A percentile compares a stretch with the other conserved stretches of the same genome.
Conservation (phyloP, 2,797 vertebrate species). For the Holocentrus rufus region DNA sequence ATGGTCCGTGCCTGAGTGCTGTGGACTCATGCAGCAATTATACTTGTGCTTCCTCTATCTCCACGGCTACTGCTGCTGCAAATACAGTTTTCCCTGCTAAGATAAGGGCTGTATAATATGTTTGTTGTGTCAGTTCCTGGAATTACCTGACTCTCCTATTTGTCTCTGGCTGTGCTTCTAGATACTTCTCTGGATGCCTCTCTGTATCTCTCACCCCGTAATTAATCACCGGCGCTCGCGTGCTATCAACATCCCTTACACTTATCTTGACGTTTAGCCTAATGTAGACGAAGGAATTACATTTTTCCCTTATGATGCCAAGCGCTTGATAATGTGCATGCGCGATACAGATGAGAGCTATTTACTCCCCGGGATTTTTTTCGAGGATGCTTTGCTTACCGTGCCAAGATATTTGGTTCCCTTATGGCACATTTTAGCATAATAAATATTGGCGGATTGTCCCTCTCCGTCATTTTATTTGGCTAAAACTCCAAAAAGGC, state of each 20-base stretch:
- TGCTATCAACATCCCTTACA: constrained; percentile 25
- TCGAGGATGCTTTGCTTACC: not conserved
- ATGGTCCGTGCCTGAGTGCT: constrained; percentile 18
- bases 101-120: constrained; percentile 67
- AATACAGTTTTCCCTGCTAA: constrained; percentile 57
- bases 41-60: constrained; percentile 51
- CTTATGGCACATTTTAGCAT: not conserved
- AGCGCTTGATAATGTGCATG: constrained; percentile 22
- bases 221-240: constrained; percentile 60
- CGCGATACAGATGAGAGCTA: not conserved
- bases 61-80: constrained; percentile 23
- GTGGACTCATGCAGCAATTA: constrained; percentile 33
- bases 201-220: constrained; percentile 47
- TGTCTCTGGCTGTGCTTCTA: constrained; percentile 51
- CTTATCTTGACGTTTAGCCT: constrained; percentile 58
- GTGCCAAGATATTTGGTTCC: not conserved
- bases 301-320: constrained; percentile 31
- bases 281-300: constrained; percentile 57
- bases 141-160: constrained; percentile 64
- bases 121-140: constrained; percentile 69
- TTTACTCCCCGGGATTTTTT: constrained; percentile 6
- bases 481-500: not conserved
- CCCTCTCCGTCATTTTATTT: not conserved
- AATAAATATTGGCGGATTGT: not conserved
- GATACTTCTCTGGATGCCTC: constrained; percentile 50